phyloP scores from a whole-genome alignment of 1,140 invertebrate species.

The Papilio xuthus region DNA sequence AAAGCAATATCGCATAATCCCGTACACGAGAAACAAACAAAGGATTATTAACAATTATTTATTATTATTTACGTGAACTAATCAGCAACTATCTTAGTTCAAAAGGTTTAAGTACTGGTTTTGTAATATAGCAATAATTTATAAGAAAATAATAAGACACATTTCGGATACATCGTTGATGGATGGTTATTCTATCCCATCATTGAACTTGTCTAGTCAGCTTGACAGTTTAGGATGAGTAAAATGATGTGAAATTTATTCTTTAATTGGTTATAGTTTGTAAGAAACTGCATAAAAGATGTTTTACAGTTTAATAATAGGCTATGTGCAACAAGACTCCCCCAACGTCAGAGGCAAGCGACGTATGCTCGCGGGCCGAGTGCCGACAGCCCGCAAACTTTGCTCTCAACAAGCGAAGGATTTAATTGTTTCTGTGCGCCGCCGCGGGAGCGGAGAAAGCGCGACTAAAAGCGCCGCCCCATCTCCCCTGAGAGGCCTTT shows the following conservation, averaged over 20 bases:
- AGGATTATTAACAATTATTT: neutral
- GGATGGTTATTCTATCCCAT: too few species aligned
- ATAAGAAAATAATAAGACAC: too few species aligned
- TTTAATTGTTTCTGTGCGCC: conserved; percentile 71
- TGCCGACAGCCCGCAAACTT: conserved; percentile 45
- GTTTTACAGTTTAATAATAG: conserved; percentile 4
- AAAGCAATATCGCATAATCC: neutral
- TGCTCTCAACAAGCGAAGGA: conserved; percentile 57
- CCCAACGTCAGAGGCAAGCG: conserved; percentile 1
- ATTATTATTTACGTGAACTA: too few species aligned
- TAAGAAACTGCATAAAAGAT: neutral
- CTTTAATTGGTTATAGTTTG: neutral
- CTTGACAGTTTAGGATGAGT: too few species aligned
- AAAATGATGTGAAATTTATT: too few species aligned
- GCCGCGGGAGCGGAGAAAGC: conserved; percentile 51
- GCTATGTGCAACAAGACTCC: neutral
- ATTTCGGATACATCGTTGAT: too few species aligned
- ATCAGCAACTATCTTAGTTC: too few species aligned
- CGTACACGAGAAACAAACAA: neutral
- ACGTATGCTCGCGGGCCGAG: conserved; percentile 44
- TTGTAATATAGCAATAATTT: too few species aligned
- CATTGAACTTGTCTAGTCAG: too few species aligned
- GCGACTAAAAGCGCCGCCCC: conserved; percentile 47
- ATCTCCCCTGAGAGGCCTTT: conserved; percentile 47
- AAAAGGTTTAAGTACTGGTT: too few species aligned